Conservation (phyloP, 2,888 invertebrate genomes). For the Melieria picta region DNA sequence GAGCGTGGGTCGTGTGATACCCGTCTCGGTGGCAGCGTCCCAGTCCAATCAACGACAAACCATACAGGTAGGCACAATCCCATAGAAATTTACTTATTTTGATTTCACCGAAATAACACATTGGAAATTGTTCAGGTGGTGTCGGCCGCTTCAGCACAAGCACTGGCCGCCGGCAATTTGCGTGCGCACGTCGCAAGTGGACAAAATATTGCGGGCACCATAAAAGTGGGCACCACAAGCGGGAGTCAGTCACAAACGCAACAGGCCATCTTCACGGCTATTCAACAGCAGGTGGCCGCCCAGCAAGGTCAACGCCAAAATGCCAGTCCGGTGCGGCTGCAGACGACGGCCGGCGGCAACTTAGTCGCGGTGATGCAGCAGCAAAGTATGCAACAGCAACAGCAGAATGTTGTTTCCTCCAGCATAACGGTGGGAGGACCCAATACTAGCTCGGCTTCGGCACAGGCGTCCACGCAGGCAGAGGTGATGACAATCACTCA, state of each 20-base stretch:
- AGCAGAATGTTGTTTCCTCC: constrained; percentile 43
- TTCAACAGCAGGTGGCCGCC: constrained; percentile 68
- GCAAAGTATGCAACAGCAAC: constrained; percentile 50
- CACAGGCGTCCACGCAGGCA: constrained; percentile 50
- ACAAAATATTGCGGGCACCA: constrained; percentile 67
- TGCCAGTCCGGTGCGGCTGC: constrained; percentile 72
- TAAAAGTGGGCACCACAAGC: constrained; percentile 67
- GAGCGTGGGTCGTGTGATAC: constrained; percentile 73
- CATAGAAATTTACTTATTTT: constrained; percentile 1
- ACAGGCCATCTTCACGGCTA: constrained; percentile 69
- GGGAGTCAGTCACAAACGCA: constrained; percentile 67
- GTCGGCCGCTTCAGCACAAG: constrained; percentile 69
- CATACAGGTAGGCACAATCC: constrained; percentile 64
- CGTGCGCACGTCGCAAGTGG: constrained; percentile 67
- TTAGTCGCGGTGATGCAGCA: constrained; percentile 72
- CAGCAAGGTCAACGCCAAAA: constrained; percentile 70
- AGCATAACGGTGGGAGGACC: constrained; percentile 16
- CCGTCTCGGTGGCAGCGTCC: constrained; percentile 72
- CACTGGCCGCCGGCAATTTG: constrained; percentile 66
- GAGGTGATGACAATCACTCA: constrained; percentile 63
- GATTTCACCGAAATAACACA: too few species aligned
- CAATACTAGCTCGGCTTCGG: constrained; percentile 40
- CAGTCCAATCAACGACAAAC: constrained; percentile 69
- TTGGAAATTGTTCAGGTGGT: constrained; percentile 66
- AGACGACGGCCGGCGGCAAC: constrained; percentile 68